Evolutionary conservation across 2,888 invertebrate genomes (phyloP), one percentile per base, ranked within the genome.

Genomic region (Ectemnius continuus): DNA sequence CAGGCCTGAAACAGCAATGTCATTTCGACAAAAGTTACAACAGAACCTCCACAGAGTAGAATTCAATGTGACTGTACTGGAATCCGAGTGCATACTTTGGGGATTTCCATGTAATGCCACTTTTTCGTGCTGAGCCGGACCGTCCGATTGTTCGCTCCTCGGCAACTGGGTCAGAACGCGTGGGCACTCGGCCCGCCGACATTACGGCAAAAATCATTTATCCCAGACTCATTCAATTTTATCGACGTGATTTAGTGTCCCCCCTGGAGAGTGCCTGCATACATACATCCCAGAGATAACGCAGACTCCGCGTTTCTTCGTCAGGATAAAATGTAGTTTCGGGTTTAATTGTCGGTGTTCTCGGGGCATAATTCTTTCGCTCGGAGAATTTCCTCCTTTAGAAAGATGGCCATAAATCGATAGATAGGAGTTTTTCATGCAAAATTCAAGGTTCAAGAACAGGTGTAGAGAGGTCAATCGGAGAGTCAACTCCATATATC

Each of bases 1-100:
- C n/a, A 91, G 70, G 28, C 84, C 90, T 90, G 88, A 48, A 87
- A 88, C 61, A 75, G 71, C 71, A 76, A 36, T 8, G 11, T 36
- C 36, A 36, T 36, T 36, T 36, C 36, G 36, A 36, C 11, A 11
- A 36, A 1, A 11, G 1, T 36, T 36, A 6, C 36, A 36, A 36
- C 8, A 8, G 36, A 23, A 23, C 2, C 47, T 4, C 2, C 0
- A 52, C 14, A 52, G 36, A 36, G 11, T 36, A 36, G 36, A 3
- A 23, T 23, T 23, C 23, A 23, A 23, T 23, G 23, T 23, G 23
- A 23, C 3, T 23, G 23, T 23, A 23, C 3, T 23, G 3, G 23
- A 23, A 23, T 23, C 23, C 23, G 0, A 23, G 23, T 23, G 23
- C 23, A 23, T 23, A 23, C 23, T 2, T 3, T 36, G 1, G 36